Evolutionary conservation across 2,113 vertebrate species (phyloP).

Genomic region (Ptychochromis oligacanthus): DNA sequence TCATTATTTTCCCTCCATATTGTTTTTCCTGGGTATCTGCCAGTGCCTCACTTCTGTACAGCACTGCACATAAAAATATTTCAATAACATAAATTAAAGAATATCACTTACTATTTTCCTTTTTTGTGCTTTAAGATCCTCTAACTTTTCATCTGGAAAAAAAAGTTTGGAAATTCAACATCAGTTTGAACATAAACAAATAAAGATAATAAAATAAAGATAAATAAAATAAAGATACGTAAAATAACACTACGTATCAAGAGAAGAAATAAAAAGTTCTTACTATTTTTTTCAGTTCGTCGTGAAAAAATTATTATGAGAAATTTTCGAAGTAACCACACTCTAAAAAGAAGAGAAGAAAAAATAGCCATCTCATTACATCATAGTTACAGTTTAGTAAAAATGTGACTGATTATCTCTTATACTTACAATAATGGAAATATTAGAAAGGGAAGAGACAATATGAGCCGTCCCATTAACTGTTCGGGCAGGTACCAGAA

Average conservation of each 20-base stretch:
- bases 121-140: constrained; percentile 92
- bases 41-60: not conserved
- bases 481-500: constrained; percentile 94
- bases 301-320: constrained; percentile 91
- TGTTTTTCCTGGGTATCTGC: no score
- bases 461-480: constrained; percentile 86
- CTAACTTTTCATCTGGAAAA: constrained; percentile 90
- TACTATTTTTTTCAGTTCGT: constrained; percentile 95
- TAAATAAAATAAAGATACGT: no score
- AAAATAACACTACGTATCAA: not conserved
- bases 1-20: not conserved
- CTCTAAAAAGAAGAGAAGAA: constrained; percentile 74
- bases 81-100: not conserved
- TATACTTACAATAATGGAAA: constrained; percentile 96
- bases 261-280: constrained; percentile 49
- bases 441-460: constrained; percentile 89
- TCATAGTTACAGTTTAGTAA: not conserved
- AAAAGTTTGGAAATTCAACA: constrained; percentile 32
- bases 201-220: no score
- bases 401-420: not conserved
- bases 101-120: constrained; percentile 93
- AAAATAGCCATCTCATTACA: not conserved
- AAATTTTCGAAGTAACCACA: constrained; percentile 91
- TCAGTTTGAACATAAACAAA: not conserved
- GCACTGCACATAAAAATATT: not conserved